These are phyloP conservation scores for Endotricha flammealis DNA, from an alignment of 2,888 invertebrate genomes.

Conservation along the genomic window DNA sequence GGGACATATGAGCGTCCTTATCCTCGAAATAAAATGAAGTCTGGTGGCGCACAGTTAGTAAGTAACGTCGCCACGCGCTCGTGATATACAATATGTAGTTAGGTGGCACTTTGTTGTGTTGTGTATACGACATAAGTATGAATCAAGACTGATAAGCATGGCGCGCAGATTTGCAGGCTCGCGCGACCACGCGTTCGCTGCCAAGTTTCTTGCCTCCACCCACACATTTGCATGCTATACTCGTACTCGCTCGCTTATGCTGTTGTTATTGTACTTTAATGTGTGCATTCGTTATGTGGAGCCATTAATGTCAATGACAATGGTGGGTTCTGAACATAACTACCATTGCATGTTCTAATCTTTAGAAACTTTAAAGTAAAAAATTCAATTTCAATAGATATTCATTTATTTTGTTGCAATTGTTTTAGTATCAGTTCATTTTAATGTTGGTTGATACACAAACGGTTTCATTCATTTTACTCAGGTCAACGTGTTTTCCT, in stretches of 20 bases:
- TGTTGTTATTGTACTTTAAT: constrained; percentile 43
- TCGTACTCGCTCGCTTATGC: constrained; percentile 38
- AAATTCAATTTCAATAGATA: no score
- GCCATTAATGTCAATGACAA: constrained; percentile 15
- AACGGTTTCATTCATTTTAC: no score
- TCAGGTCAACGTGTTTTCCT: neutral
- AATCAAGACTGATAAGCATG: constrained; percentile 71
- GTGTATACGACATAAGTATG: constrained; percentile 49
- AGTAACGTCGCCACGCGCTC: constrained; percentile 43
- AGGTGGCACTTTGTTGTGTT: constrained; percentile 29
- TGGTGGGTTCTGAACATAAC: constrained; percentile 2
- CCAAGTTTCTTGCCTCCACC: constrained; percentile 66
- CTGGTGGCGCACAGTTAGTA: constrained; percentile 47
- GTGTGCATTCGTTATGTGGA: constrained; percentile 15
- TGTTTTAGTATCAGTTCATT: no score
- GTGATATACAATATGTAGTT: constrained; percentile 27
- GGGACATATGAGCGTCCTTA: constrained; percentile 61
- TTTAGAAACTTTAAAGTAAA: no score
- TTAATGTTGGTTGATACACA: no score
- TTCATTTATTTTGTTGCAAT: no score
- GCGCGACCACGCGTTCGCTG: constrained; percentile 48
- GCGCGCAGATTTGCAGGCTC: constrained; percentile 67
- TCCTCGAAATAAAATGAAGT: constrained; percentile 62
- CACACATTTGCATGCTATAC: constrained; percentile 64
- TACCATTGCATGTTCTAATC: neutral